Percentiles rank a stretch among this genome's conserved stretches.
These are phyloP conservation scores for Danaus plexippus DNA, from an alignment of 1,140 invertebrate species.

Conservation along the genomic window DNA sequence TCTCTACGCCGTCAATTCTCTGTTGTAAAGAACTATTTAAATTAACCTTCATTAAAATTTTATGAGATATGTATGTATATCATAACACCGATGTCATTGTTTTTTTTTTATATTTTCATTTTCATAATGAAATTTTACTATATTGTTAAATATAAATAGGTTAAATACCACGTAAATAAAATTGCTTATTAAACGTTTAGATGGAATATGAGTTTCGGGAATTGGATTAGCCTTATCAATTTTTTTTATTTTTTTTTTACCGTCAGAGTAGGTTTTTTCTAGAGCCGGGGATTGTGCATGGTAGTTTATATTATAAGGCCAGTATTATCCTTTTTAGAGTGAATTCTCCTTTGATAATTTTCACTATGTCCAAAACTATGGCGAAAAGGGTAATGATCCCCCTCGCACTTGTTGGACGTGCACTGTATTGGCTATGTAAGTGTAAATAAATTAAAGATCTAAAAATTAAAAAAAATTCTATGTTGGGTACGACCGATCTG, in stretches of 20 bases:
- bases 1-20: conserved; percentile 69
- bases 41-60: conserved; percentile 31
- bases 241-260: no score
- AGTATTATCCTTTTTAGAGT: neutral
- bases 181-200: neutral
- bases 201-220: no score
- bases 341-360: conserved; percentile 50
- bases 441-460: neutral
- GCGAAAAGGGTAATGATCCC: conserved; percentile 55
- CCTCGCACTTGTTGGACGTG: conserved; percentile 48
- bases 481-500: neutral
- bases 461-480: conserved; percentile 6
- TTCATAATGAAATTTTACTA: conserved; percentile 5
- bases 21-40: conserved; percentile 57
- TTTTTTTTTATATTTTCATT: no score
- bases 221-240: no score
- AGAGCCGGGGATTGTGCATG: conserved; percentile 42
- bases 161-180: no score
- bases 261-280: conserved; percentile 1
- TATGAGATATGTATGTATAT: conserved; percentile 41
- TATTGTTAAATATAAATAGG: conserved; percentile 8
- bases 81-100: no score
- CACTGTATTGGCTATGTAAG: conserved; percentile 19
- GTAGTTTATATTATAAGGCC: conserved; percentile 7
- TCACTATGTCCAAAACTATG: conserved; percentile 65